phyloP scores from a whole-genome alignment of 2,113 vertebrate species.

The Mastomys natalensis region DNA sequence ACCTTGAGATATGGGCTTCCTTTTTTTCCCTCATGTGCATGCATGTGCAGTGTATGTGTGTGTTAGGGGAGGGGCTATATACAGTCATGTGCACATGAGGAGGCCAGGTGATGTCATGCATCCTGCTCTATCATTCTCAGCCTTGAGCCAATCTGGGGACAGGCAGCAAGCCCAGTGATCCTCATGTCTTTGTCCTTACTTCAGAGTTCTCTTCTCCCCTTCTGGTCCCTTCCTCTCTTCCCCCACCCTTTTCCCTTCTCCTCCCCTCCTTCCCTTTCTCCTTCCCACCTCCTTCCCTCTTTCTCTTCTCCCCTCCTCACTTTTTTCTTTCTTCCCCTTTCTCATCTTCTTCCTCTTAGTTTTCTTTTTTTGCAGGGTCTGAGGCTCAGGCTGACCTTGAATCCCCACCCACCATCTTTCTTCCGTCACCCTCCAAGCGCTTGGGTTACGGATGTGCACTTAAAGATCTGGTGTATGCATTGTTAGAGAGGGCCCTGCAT shows the following conservation, averaged over 20 bases:
- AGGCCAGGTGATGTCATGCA: background rate
- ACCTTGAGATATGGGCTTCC: background rate
- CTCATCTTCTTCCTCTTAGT: background rate
- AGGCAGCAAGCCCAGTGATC: background rate
- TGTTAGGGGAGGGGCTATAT: background rate
- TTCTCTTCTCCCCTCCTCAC: background rate
- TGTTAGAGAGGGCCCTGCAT: background rate
- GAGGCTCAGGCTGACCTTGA: background rate
- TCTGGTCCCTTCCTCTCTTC: too few species aligned
- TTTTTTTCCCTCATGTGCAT: background rate
- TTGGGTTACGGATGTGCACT: background rate
- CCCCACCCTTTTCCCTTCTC: rapidly evolving
- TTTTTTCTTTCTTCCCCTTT: too few species aligned
- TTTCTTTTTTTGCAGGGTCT: background rate
- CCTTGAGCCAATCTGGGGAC: too few species aligned
- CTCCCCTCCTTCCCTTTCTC: rapidly evolving
- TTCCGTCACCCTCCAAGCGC: background rate
- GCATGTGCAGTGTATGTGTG: background rate
- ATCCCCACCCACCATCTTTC: background rate
- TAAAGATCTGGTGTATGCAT: background rate
- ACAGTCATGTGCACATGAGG: too few species aligned
- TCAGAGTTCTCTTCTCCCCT: background rate
- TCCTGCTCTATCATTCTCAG: background rate
- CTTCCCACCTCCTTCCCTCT: background rate
- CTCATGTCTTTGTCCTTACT: background rate